Evolutionary conservation across 2,113 vertebrate species (phyloP), one percentile per base, ranked within the genome.

Genomic region (Aythya baeri): DNA sequence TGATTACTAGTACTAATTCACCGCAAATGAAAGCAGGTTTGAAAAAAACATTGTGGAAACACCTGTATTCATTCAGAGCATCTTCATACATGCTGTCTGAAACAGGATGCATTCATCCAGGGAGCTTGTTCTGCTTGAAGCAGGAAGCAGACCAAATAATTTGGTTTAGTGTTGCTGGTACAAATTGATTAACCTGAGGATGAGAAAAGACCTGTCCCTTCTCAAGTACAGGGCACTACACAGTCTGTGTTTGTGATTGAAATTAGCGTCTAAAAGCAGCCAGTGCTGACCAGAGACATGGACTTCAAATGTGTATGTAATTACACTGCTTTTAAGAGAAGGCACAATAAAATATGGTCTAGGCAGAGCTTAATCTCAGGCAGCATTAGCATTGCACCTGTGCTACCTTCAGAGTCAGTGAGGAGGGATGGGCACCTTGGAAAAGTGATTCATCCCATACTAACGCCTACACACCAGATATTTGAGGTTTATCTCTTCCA

Each of bases 391-490:
- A 43, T 4, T 59, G n/a, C 41, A 63, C 16, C 36, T 75, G 8
- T 49, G 41, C 49, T 82, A 91, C 43, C 38, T 83, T 34, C 68
- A 62, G 44, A 52, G 46, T 34, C 38, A 88, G 58, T 34, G 46
- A 89, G n/a, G 26, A 54, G 41, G 50, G 26, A 61, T 0, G 0
- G 23, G 32, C 21, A 32, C 41, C 58, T 71, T 4, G 1, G 46
- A 76, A 63, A 62, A 26, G 15, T 49, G 25, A 26, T 20, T 77
- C 13, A 44, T 36, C 36, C 61, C 6, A 1, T 54, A 46, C 54
- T 58, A 63, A 77, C 9, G 58, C 3, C 26, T 22, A 13, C 29
- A 16, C 21, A 70, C 26, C 9, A 0, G 0, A 2, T 11, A 23
- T 66, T 54, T 23, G 44, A 62, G 44, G 17, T 70, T 31, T 3